These are phyloP conservation scores for Drosophila ercepeae DNA, from an alignment of 1,140 invertebrate genomes.

Conservation along the genomic window DNA sequence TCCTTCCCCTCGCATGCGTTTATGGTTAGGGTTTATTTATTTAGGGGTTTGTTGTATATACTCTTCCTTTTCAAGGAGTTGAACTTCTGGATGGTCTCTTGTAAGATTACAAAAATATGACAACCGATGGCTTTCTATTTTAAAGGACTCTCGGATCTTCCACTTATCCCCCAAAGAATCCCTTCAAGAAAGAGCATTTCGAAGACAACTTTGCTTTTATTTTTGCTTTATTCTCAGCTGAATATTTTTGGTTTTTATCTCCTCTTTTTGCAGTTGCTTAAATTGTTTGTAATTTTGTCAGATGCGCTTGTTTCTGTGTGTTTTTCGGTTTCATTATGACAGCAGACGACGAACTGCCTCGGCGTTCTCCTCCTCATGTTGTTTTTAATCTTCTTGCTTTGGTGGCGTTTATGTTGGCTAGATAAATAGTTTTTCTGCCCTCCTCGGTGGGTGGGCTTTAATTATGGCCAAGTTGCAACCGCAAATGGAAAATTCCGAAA, in stretches of 20 bases:
- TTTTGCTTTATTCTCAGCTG: conserved; percentile 22
- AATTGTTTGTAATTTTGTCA: conserved; percentile 76
- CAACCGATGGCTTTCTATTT: too few relatives aligned
- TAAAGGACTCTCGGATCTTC: too few relatives aligned
- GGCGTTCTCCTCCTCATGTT: conserved; percentile 16
- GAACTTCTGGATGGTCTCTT: not conserved
- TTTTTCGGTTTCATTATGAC: conserved; percentile 70
- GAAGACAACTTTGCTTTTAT: not conserved
- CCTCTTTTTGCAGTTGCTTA: conserved; percentile 53
- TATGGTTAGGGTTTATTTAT: conserved; percentile 63
- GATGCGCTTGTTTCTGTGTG: conserved; percentile 56
- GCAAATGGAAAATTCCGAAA: conserved; percentile 37
- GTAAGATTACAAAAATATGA: too few relatives aligned
- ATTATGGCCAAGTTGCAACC: conserved; percentile 52
- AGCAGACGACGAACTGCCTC: conserved; percentile 49
- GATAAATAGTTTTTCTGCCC: conserved; percentile 58
- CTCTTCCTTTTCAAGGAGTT: conserved; percentile 3
- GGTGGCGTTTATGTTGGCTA: conserved; percentile 17
- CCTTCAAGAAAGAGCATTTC: not conserved
- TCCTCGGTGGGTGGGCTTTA: conserved; percentile 37
- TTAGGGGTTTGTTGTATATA: conserved; percentile 49
- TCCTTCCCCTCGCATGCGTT: conserved; percentile 18
- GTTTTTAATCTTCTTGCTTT: conserved; percentile 12
- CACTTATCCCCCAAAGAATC: not conserved
- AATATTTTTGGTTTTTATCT: conserved; percentile 25